A percentile compares a stretch with the other conserved stretches of the same genome.
These are phyloP conservation scores for Danaus melanippus DNA, from an alignment of 1,140 invertebrate species.

Conservation along the genomic window DNA sequence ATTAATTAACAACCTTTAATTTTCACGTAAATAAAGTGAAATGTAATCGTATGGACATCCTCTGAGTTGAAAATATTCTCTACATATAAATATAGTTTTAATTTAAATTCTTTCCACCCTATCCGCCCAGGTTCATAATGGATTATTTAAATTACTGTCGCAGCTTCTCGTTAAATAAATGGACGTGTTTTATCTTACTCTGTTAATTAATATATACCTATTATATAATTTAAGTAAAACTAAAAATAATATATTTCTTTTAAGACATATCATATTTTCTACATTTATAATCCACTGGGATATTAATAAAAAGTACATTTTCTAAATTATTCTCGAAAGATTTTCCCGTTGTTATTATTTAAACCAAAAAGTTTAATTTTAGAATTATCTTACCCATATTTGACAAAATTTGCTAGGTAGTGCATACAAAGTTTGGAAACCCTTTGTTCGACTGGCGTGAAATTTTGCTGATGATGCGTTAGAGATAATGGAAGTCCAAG, in stretches of 20 bases:
- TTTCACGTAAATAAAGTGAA: too few relatives aligned
- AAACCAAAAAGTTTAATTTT: too few relatives aligned
- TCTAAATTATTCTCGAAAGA: too few relatives aligned
- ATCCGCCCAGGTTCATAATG: constrained; percentile 1
- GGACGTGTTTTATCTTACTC: constrained; percentile 19
- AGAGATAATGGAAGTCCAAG: constrained; percentile 90
- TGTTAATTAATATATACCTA: constrained; percentile 15
- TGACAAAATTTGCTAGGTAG: constrained; percentile 87
- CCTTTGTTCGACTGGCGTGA: constrained; percentile 79
- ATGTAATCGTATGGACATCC: too few relatives aligned
- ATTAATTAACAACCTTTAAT: too few relatives aligned
- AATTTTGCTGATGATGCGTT: constrained; percentile 76
- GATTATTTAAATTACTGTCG: constrained; percentile 26
- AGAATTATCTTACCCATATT: constrained; percentile 79
- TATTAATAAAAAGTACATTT: too few relatives aligned
- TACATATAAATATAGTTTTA: constrained; percentile 3
- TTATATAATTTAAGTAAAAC: not conserved
- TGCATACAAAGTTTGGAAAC: constrained; percentile 83
- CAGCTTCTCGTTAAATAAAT: constrained; percentile 18
- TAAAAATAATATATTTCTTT: too few relatives aligned
- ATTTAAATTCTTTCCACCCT: constrained; percentile 4
- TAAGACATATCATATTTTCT: too few relatives aligned
- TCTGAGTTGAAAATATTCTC: too few relatives aligned
- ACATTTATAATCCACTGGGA: too few relatives aligned
- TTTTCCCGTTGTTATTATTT: too few relatives aligned